These are phyloP conservation scores for Ylistrum balloti DNA, from an alignment of 1,140 invertebrate species.

Conservation along the genomic window DNA sequence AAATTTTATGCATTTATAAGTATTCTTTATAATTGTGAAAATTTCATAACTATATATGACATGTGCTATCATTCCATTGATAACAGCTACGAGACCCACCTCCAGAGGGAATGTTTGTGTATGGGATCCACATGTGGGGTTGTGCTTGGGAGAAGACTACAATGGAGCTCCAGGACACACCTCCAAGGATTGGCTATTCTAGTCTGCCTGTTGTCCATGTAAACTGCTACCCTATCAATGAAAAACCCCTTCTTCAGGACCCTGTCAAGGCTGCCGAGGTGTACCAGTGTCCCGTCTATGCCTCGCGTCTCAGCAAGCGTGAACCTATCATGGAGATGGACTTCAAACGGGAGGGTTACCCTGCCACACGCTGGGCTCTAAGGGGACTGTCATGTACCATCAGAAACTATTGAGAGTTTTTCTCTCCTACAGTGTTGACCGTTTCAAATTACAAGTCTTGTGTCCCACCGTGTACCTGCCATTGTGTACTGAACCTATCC, in stretches of 20 bases:
- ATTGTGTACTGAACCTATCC: background rate
- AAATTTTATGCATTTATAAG: background rate
- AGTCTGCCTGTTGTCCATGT: slow-evolving; percentile 81
- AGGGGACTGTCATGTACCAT: slow-evolving; percentile 81
- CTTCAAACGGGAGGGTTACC: slow-evolving; percentile 77
- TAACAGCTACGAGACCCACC: slow-evolving; percentile 81
- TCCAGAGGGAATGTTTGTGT: slow-evolving; percentile 82
- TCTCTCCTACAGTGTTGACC: background rate
- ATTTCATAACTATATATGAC: background rate
- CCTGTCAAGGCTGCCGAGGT: slow-evolving; percentile 73
- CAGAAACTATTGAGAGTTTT: slow-evolving; percentile 72
- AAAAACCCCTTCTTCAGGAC: slow-evolving; percentile 78
- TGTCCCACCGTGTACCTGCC: background rate
- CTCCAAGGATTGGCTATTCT: slow-evolving; percentile 76
- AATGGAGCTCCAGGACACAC: slow-evolving; percentile 80
- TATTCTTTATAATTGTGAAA: background rate
- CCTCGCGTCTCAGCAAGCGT: slow-evolving; percentile 73
- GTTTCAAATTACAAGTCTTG: background rate
- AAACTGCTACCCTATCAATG: slow-evolving; percentile 79
- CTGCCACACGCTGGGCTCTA: slow-evolving; percentile 79
- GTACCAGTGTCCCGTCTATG: slow-evolving; percentile 80
- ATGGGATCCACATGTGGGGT: slow-evolving; percentile 82
- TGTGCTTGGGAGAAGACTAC: slow-evolving; percentile 82
- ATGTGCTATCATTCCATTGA: slow-evolving; percentile 42
- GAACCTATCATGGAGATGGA: slow-evolving; percentile 81